phyloP scores from a whole-genome alignment of 2,797 vertebrate genomes.

The Mallotus villosus region DNA sequence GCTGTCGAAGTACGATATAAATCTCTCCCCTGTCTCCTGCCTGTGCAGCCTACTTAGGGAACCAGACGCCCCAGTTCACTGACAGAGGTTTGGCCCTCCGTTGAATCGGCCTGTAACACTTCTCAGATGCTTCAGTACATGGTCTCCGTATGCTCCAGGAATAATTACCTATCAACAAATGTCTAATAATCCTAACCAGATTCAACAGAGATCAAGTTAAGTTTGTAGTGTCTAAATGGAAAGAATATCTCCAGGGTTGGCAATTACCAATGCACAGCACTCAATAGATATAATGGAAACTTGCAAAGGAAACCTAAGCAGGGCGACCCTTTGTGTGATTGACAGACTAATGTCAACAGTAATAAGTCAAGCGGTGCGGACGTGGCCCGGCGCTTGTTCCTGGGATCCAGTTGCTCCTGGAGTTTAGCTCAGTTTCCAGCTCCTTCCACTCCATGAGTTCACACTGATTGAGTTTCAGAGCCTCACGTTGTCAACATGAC shows the following conservation, averaged over 20 bases:
- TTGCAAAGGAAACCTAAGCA: not conserved
- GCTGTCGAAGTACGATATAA: not conserved
- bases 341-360: not conserved
- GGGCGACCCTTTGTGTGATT: not conserved
- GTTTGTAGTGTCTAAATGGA: too few species aligned
- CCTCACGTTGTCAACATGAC: constrained; percentile 30
- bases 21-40: not conserved
- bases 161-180: too few species aligned
- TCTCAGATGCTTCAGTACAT: not conserved
- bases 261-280: too few species aligned
- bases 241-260: too few species aligned
- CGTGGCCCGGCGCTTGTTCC: constrained; percentile 14
- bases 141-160: too few species aligned
- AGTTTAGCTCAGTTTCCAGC: constrained; percentile 34
- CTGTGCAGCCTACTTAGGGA: not conserved
- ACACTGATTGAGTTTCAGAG: constrained; percentile 43
- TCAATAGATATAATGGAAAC: not conserved
- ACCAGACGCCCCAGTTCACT: not conserved
- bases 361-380: not conserved
- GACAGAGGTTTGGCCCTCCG: not conserved
- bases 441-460: not conserved
- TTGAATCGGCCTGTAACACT: not conserved
- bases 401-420: constrained; percentile 28
- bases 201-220: too few species aligned
- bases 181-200: too few species aligned